Evolutionary conservation across 2,888 invertebrate species (phyloP).

Genomic region (Dolomedes plantarius): DNA sequence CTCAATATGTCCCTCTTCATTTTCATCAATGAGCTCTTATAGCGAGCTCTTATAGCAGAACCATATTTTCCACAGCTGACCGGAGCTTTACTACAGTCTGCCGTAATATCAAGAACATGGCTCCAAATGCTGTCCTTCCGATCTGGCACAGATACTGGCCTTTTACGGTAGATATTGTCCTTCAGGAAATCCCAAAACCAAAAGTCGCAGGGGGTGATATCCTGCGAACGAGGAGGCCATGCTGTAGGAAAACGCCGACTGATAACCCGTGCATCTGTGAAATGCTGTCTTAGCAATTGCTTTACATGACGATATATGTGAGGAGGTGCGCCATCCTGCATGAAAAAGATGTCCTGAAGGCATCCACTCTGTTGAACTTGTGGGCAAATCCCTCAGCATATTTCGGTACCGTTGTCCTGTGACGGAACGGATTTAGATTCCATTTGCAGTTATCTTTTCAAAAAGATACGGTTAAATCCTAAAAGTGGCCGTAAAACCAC

Average conservation of each 20-base stretch:
- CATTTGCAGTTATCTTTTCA: constrained; percentile 25
- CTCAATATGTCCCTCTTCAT: no score
- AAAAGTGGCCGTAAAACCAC: neutral
- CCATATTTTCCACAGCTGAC: no score
- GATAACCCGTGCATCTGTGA: neutral
- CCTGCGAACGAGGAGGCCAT: constrained; percentile 18
- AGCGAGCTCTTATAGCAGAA: no score
- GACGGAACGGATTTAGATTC: constrained; percentile 18
- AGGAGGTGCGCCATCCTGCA: neutral
- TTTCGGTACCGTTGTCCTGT: constrained; percentile 21
- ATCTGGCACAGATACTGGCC: neutral
- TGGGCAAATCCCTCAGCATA: neutral
- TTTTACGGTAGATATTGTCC: neutral
- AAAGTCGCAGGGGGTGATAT: constrained; percentile 4
- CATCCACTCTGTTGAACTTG: constrained; percentile 8
- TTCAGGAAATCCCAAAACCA: constrained; percentile 12
- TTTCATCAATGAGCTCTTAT: no score
- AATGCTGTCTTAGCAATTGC: constrained; percentile 11
- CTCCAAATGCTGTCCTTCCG: no score
- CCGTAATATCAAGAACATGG: constrained; percentile 7
- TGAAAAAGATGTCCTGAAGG: constrained; percentile 29
- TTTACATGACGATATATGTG: constrained; percentile 24
- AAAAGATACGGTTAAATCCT: neutral
- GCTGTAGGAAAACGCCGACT: constrained; percentile 11
- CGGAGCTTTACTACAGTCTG: neutral